Conservation (phyloP, 2,113 vertebrate genomes). For the Rhynchomys soricoides region DNA sequence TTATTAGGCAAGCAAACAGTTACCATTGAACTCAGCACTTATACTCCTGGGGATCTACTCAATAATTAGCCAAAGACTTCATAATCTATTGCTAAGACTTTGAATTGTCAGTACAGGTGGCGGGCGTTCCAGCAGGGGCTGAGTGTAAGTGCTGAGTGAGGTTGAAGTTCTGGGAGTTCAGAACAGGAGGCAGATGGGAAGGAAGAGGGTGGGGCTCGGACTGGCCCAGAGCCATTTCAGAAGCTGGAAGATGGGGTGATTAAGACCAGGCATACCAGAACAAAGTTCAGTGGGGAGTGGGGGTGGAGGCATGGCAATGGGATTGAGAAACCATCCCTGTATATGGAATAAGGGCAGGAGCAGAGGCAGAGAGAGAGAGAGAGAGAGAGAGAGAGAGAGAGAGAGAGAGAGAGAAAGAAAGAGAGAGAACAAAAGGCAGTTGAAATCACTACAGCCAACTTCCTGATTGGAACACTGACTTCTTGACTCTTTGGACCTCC, state of each 20-base stretch:
- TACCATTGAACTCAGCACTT: background rate
- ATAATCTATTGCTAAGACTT: background rate
- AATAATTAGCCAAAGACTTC: background rate
- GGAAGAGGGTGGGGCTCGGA: background rate
- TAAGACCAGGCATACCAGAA: background rate
- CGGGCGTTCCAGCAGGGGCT: background rate
- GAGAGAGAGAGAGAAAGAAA: too few species aligned
- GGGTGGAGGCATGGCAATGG: too few species aligned
- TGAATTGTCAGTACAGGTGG: background rate
- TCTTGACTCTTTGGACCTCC: background rate
- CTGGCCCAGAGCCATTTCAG: background rate
- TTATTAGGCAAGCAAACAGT: background rate
- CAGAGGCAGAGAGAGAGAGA: background rate
- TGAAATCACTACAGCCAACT: too few species aligned
- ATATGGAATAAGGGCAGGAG: background rate
- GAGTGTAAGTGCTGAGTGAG: background rate
- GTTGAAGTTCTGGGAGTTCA: background rate
- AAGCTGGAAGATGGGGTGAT: background rate
- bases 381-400: background rate
- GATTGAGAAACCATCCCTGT: too few species aligned
- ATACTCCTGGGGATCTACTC: background rate
- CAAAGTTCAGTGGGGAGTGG: background rate
- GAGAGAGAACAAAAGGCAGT: background rate
- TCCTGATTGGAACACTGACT: background rate
- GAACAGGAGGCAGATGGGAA: background rate